These are phyloP conservation scores for Tachina lurida DNA, from an alignment of 2,888 invertebrate genomes.

Conservation along the genomic window DNA sequence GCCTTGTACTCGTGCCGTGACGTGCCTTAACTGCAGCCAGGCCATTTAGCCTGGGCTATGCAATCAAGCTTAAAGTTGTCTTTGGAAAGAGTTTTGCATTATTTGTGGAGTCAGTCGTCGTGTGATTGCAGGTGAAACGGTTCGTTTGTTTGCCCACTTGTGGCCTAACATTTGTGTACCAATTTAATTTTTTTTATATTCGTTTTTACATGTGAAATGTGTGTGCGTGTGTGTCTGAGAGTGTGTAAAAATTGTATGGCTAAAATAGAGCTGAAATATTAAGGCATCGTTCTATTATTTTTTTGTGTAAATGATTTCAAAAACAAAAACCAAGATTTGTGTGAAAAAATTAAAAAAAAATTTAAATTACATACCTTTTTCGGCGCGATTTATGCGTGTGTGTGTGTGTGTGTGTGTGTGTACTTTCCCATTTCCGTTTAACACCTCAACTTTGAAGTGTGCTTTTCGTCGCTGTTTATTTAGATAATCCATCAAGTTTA, in stretches of 20 bases:
- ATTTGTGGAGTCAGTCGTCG: conserved; percentile 65
- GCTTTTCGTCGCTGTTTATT: conserved; percentile 10
- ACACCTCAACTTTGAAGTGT: conserved; percentile 31
- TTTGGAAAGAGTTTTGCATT: conserved; percentile 59
- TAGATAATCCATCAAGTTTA: conserved; percentile 58
- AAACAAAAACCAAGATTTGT: not conserved
- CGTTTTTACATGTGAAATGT: conserved; percentile 24
- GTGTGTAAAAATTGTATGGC: not conserved
- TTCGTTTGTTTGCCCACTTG: conserved; percentile 71
- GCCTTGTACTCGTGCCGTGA: conserved; percentile 53
- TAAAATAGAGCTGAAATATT: conserved; percentile 51
- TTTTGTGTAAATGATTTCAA: conserved; percentile 28
- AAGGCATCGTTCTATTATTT: conserved; percentile 35
- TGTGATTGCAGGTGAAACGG: conserved; percentile 73
- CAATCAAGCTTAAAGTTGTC: conserved; percentile 50
- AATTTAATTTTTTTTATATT: conserved; percentile 56
- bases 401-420: not conserved
- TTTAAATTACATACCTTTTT: conserved; percentile 41
- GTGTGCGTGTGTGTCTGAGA: conserved; percentile 18
- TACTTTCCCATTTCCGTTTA: conserved; percentile 49
- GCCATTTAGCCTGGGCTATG: conserved; percentile 42
- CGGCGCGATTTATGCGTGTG: not conserved
- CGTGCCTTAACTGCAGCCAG: conserved; percentile 52
- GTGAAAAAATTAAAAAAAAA: conserved; percentile 2
- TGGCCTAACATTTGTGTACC: conserved; percentile 65